These are phyloP conservation scores for Onychomys arenicola DNA, from an alignment of 2,797 vertebrate species.

Conservation along the genomic window DNA sequence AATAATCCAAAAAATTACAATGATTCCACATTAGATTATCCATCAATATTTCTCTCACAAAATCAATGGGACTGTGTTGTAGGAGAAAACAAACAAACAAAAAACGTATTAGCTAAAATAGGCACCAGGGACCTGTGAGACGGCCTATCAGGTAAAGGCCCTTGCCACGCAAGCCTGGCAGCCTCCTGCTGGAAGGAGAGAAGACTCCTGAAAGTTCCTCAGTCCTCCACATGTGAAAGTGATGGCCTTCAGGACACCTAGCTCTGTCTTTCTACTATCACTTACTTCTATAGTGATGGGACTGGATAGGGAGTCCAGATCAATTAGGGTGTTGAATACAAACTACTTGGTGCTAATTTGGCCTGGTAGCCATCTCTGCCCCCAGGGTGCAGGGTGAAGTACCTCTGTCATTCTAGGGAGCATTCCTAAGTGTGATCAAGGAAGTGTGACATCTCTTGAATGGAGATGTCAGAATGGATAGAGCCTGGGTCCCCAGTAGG, in stretches of 20 bases:
- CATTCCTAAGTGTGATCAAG: background rate
- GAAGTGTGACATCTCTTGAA: background rate
- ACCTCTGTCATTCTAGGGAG: background rate
- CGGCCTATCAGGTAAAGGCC: background rate
- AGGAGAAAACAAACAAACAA: background rate
- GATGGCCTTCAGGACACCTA: background rate
- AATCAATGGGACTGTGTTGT: background rate
- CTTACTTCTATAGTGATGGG: background rate
- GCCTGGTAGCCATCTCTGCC: background rate
- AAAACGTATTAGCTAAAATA: background rate
- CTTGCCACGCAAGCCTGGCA: background rate
- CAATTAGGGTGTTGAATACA: background rate
- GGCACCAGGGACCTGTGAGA: background rate
- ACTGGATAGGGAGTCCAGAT: background rate
- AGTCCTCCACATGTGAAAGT: background rate
- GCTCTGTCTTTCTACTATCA: background rate
- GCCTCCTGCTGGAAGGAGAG: background rate
- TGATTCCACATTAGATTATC: background rate
- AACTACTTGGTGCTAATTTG: background rate
- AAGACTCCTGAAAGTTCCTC: background rate
- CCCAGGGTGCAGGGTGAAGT: background rate
- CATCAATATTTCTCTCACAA: background rate
- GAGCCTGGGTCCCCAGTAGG: background rate
- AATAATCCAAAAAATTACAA: background rate
- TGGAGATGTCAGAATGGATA: background rate